A percentile compares a stretch with the other conserved stretches of the same genome.
Conservation (phyloP, 2,797 vertebrate genomes). For the Sebastolobus alascanus region DNA sequence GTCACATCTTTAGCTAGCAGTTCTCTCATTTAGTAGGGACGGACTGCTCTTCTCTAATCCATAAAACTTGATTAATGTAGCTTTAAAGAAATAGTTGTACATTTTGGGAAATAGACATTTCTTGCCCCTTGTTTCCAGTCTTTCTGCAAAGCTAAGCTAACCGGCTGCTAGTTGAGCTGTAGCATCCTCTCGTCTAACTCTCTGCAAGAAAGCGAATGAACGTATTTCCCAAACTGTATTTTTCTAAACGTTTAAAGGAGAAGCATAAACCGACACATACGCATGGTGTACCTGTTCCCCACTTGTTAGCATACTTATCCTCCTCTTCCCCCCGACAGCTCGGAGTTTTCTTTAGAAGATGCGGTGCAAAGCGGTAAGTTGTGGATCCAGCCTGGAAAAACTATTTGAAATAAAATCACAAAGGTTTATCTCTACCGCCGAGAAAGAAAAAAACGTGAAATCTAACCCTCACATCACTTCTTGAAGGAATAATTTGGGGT, state of each 20-base stretch:
- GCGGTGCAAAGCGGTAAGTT: constrained; percentile 75
- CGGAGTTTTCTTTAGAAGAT: constrained; percentile 74
- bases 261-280: neutral
- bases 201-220: too few species aligned
- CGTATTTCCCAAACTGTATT: accelerated
- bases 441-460: neutral
- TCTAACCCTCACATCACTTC: constrained; percentile 1
- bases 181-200: neutral
- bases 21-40: neutral
- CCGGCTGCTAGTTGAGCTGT: neutral
- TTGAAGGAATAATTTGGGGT: neutral
- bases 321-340: constrained; percentile 74
- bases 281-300: neutral
- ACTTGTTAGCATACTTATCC: constrained; percentile 26
- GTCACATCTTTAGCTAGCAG: neutral
- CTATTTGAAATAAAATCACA: neutral
- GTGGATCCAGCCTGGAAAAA: neutral
- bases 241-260: neutral
- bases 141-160: too few species aligned
- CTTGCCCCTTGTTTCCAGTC: too few species aligned
- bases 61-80: neutral
- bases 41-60: neutral
- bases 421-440: neutral
- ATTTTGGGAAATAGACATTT: neutral
- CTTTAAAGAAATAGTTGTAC: neutral